Conservation (phyloP, 1,140 invertebrate genomes). For the Magallana gigas region DNA sequence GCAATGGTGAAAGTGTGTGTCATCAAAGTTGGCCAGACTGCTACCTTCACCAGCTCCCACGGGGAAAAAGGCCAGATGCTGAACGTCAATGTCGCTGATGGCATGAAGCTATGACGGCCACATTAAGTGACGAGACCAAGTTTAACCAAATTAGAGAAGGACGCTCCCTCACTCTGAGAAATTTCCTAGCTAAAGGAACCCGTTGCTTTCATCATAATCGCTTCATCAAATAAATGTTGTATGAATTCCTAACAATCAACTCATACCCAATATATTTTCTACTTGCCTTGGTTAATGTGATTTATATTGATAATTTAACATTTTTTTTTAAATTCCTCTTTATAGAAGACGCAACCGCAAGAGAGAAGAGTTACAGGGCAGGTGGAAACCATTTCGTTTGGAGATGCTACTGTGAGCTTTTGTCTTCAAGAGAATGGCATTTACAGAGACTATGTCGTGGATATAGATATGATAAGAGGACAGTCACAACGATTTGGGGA, state of each 20-base stretch:
- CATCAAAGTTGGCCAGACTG: slow-evolving; percentile 15
- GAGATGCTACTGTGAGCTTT: background rate
- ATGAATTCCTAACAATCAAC: too few species aligned
- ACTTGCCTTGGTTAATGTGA: background rate
- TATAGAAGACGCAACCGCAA: background rate
- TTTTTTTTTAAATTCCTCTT: background rate
- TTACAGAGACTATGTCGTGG: background rate
- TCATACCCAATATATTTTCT: background rate
- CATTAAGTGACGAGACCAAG: slow-evolving; percentile 11
- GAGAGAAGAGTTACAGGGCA: background rate
- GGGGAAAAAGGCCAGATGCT: background rate
- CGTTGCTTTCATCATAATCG: background rate
- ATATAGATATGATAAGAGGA: background rate
- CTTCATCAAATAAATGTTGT: too few species aligned
- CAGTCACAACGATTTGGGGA: background rate
- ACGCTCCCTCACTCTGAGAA: background rate
- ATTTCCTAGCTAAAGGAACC: background rate
- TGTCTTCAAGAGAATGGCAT: background rate
- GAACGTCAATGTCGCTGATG: slow-evolving; percentile 28
- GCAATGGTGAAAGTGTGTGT: background rate
- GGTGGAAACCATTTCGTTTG: background rate
- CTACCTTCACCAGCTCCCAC: background rate
- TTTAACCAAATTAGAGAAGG: background rate
- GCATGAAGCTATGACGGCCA: background rate
- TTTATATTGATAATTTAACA: background rate